phyloP scores from a whole-genome alignment of 2,888 invertebrate genomes.

The Cheilosia grossa region DNA sequence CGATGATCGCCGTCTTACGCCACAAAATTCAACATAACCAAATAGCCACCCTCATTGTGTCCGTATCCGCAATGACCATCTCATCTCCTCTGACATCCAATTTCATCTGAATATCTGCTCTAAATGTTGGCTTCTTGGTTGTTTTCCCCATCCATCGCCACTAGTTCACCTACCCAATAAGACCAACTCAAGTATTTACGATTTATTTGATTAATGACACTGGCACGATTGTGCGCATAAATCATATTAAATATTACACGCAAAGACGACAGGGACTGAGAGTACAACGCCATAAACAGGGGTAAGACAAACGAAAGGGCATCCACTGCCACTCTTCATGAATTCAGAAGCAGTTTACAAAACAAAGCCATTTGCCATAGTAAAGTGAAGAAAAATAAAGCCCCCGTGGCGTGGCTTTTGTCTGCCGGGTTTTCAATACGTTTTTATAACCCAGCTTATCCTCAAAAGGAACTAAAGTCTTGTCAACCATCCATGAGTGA shows the following conservation, averaged over 20 bases:
- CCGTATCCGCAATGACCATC: background rate
- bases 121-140: slow-evolving; percentile 25
- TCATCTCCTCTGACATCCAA: background rate
- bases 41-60: too few relatives aligned
- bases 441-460: slow-evolving; percentile 22
- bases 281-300: background rate
- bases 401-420: slow-evolving; percentile 16
- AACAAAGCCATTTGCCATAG: background rate
- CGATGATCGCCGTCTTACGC: too few relatives aligned
- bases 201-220: slow-evolving; percentile 53
- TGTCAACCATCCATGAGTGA: slow-evolving; percentile 26
- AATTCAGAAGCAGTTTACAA: slow-evolving; percentile 15
- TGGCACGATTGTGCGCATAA: slow-evolving; percentile 44
- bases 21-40: too few relatives aligned
- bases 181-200: slow-evolving; percentile 34
- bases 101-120: background rate
- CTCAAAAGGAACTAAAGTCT: slow-evolving; percentile 18
- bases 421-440: slow-evolving; percentile 20
- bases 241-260: slow-evolving; percentile 37
- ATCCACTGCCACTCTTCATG: slow-evolving; percentile 1
- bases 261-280: background rate
- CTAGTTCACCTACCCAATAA: background rate
- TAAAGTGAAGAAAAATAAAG: slow-evolving; percentile 14
- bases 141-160: background rate
- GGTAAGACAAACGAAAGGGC: slow-evolving; percentile 9